Evolutionary conservation across 2,113 vertebrate species (phyloP), one percentile per base, ranked within the genome.

Genomic region (Hucho hucho): DNA sequence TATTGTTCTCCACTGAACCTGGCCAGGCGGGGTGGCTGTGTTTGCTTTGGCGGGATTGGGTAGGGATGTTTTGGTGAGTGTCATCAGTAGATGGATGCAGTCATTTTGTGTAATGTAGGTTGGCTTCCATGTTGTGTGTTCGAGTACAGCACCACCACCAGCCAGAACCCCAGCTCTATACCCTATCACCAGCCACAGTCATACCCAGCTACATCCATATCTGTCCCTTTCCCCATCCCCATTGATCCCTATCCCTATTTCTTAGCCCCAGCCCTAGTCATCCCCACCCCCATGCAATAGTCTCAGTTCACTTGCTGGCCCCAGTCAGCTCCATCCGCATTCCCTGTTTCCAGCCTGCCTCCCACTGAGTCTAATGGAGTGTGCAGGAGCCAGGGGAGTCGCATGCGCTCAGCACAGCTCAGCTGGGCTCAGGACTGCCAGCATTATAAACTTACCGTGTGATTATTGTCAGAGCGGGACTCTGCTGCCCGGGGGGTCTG

Each of bases 351-450:
- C 58, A 61, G n/a, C 53, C 16, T 72, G 28, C 58, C 58, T 68
- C 75, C 72, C 46, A 74, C 91, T 85, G 93, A 90, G 91, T 89
- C 87, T 93, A 91, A 94, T 93, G 92, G 92, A 94, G 89, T 93
- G 87, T 87, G 88, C 88, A 83, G 65, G 83, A 87, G 47, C 90
- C 87, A 82, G 70, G 90, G 90, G 91, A 93, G 81, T 75, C 64
- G 80, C 79, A 76, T 86, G 82, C 77, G 80, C 81, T 87, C 83
- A 82, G 83, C 79, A 86, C 78, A 87, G 88, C 89, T 92, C 86
- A 90, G 84, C 90, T 91, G 88, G 83, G 80, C 79, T 68, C 47
- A 64, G 59, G 28, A 68, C 84, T 89, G 81, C 75, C 87, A 82
- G 87, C 87, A 64, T 88, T 88, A 89, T 87, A 88, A 91, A 86